Conservation (phyloP, 2,113 vertebrate genomes). For the Python bivittatus region DNA sequence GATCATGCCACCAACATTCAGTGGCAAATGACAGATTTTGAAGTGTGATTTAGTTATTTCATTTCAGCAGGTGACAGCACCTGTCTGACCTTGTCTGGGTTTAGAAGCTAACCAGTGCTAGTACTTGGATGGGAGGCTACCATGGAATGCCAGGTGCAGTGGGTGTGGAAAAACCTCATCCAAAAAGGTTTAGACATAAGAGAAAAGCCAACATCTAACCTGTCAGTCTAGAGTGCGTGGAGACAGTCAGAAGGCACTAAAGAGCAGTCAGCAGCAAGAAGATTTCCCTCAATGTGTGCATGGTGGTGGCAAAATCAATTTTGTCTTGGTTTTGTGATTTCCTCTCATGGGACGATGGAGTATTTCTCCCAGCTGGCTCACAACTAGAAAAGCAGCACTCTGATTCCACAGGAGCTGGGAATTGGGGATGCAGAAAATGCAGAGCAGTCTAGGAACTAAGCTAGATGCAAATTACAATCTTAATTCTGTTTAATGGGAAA, state of each 20-base stretch:
- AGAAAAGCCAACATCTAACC: neutral
- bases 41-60: neutral
- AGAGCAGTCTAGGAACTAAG: neutral
- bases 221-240: neutral
- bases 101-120: neutral
- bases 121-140: neutral
- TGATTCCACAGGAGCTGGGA: neutral
- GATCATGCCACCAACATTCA: neutral
- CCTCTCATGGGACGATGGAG: neutral
- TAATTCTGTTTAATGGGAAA: neutral
- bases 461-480: neutral
- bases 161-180: neutral
- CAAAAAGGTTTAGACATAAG: neutral
- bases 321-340: neutral
- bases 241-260: neutral
- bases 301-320: neutral
- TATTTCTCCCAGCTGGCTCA: neutral
- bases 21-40: neutral
- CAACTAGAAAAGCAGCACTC: neutral
- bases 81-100: neutral
- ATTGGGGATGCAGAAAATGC: neutral
- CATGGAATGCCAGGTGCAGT: neutral
- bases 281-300: neutral
- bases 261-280: neutral
- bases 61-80: neutral